Evolutionary conservation across 1,140 invertebrate genomes (phyloP).

Genomic region (Saxidomus purpurata): DNA sequence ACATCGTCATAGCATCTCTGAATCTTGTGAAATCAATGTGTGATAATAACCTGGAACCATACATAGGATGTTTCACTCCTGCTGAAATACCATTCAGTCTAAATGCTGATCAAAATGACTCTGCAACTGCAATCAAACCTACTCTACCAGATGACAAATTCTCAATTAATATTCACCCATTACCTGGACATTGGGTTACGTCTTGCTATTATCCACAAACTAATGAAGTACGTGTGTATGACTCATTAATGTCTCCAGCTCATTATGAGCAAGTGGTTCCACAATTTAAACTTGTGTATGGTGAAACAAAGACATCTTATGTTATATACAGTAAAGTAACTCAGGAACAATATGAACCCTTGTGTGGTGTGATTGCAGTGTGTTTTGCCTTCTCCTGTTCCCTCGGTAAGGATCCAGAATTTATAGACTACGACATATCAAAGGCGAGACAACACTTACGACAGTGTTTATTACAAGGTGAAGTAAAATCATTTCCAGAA

Average conservation of each 20-base stretch:
- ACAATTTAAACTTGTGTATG: constrained; percentile 11
- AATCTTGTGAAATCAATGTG: constrained; percentile 21
- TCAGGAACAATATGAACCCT: constrained; percentile 35
- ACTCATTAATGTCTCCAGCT: constrained; percentile 27
- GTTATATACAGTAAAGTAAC: constrained; percentile 32
- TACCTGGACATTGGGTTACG: constrained; percentile 28
- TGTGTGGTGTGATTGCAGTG: constrained; percentile 33
- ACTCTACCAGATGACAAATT: constrained; percentile 18
- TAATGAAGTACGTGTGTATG: constrained; percentile 44
- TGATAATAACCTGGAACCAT: constrained; percentile 44
- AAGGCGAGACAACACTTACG: constrained; percentile 29
- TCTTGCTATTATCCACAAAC: constrained; percentile 27
- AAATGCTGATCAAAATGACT: constrained; percentile 21
- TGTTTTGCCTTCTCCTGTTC: constrained; percentile 38
- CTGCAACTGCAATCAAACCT: constrained; percentile 19
- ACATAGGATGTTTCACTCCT: constrained; percentile 34
- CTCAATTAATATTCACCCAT: constrained; percentile 42
- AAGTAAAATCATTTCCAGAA: constrained; percentile 32
- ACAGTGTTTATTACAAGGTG: constrained; percentile 20
- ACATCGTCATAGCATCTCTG: constrained; percentile 12
- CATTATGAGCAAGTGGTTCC: constrained; percentile 31
- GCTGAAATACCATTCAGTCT: constrained; percentile 20
- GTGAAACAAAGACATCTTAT: neutral
- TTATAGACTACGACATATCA: constrained; percentile 30
- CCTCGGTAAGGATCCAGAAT: constrained; percentile 38